These are phyloP conservation scores for Propithecus deckenii DNA, from an alignment of 2,797 vertebrate species.

Conservation along the genomic window DNA sequence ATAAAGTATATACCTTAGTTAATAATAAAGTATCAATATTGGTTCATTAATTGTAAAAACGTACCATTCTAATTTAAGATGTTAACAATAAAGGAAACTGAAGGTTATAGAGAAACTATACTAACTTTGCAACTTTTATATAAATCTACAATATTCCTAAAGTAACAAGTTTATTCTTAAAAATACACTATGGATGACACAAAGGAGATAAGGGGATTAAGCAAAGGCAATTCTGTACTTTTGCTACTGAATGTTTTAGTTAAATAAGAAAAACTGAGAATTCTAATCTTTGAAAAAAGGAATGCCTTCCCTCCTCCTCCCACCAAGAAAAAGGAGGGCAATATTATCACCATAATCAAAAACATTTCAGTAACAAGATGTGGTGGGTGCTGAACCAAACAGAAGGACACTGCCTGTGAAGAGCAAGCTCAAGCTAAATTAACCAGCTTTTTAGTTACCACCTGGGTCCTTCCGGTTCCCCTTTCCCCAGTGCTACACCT, in stretches of 20 bases:
- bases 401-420: slow-evolving; percentile 53
- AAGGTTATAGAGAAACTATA: neutral
- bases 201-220: neutral
- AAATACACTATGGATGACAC: slow-evolving; percentile 34
- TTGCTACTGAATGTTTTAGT: neutral
- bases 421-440: slow-evolving; percentile 66
- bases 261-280: slow-evolving; percentile 30
- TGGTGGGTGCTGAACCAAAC: slow-evolving; percentile 64
- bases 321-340: neutral
- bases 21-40: neutral
- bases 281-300: slow-evolving; percentile 44
- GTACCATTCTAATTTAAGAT: neutral
- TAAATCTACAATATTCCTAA: slow-evolving; percentile 8
- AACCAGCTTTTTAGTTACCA: slow-evolving; percentile 71
- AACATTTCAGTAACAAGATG: slow-evolving; percentile 63
- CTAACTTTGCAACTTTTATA: neutral
- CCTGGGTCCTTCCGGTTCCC: slow-evolving; percentile 75
- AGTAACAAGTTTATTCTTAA: slow-evolving; percentile 1
- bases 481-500: slow-evolving; percentile 71
- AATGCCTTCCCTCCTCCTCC: neutral
- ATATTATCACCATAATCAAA: slow-evolving; percentile 49
- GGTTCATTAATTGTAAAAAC: neutral
- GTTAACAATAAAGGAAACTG: slow-evolving; percentile 5
- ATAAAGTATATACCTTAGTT: neutral
- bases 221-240: slow-evolving; percentile 42